Percentiles rank a stretch among this genome's conserved stretches.
Evolutionary conservation across 2,888 invertebrate species (phyloP).

Genomic region (Phaonia tiefii): DNA sequence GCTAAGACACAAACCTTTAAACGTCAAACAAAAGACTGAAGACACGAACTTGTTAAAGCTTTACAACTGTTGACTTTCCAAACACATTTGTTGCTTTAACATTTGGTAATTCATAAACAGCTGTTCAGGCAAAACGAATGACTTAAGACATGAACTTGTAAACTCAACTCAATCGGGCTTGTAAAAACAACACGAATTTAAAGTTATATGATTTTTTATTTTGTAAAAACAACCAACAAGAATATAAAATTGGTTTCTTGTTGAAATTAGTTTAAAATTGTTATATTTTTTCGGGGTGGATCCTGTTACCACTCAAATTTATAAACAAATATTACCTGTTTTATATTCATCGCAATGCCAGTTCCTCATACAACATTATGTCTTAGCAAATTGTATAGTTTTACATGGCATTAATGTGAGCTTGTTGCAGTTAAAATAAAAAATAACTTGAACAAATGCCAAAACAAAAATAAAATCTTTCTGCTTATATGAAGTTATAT

Average conservation of each 20-base stretch:
- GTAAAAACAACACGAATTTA: no score
- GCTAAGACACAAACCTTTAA: constrained; percentile 9
- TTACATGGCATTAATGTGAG: constrained; percentile 19
- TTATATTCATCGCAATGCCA: neutral
- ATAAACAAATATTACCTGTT: constrained; percentile 14
- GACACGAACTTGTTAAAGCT: constrained; percentile 37
- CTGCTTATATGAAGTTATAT: constrained; percentile 17
- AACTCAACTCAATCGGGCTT: no score
- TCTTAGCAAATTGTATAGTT: constrained; percentile 44
- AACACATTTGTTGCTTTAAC: neutral
- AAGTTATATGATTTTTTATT: no score
- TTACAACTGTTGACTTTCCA: neutral
- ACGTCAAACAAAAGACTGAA: constrained; percentile 43
- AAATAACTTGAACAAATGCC: constrained; percentile 22
- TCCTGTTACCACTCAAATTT: constrained; percentile 6
- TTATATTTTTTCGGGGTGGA: neutral
- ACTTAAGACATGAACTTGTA: no score
- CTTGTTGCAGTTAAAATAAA: neutral
- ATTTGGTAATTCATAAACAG: no score
- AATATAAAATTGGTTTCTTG: neutral
- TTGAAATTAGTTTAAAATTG: no score
- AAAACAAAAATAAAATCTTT: constrained; percentile 4
- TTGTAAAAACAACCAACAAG: no score
- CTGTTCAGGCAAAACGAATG: no score
- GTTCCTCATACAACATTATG: neutral